These are phyloP conservation scores for Asteroscopus sphinx DNA, from an alignment of 2,888 invertebrate species.

Conservation along the genomic window DNA sequence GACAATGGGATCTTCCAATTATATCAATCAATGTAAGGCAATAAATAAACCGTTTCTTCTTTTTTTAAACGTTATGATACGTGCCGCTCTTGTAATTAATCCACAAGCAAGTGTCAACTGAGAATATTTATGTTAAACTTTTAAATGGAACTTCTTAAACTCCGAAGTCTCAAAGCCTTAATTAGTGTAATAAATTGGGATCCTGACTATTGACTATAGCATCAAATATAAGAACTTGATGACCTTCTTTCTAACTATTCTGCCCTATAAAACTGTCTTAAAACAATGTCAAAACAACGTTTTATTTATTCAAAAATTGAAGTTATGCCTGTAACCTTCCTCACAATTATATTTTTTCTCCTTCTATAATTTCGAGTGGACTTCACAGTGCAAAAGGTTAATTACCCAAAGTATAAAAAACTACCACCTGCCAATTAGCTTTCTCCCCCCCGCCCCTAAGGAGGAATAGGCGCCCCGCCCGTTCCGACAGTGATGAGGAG, in stretches of 20 bases:
- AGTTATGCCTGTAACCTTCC: conserved; percentile 25
- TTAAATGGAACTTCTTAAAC: background rate
- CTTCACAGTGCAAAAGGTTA: conserved; percentile 65
- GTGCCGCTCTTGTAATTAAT: conserved; percentile 8
- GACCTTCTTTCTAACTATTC: conserved; percentile 32
- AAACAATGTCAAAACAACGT: conserved; percentile 16
- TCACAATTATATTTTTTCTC: conserved; percentile 39
- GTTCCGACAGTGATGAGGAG: too few relatives aligned
- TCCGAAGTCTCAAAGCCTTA: conserved; percentile 8
- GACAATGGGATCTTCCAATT: conserved; percentile 24
- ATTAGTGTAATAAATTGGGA: conserved; percentile 19
- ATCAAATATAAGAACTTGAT: conserved; percentile 22
- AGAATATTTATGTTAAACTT: conserved; percentile 6
- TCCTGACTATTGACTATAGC: background rate
- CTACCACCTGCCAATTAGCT: conserved; percentile 63
- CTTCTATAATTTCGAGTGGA: conserved; percentile 40
- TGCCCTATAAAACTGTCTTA: conserved; percentile 7
- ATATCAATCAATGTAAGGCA: conserved; percentile 33
- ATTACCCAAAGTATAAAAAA: conserved; percentile 60
- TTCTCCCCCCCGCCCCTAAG: too few relatives aligned
- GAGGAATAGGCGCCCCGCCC: too few relatives aligned
- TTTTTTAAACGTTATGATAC: conserved; percentile 7
- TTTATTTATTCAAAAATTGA: conserved; percentile 46
- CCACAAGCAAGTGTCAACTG: conserved; percentile 3
- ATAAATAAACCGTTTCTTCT: conserved; percentile 11